phyloP scores from a whole-genome alignment of 2,113 vertebrate genomes.

The Polypterus bichir region DNA sequence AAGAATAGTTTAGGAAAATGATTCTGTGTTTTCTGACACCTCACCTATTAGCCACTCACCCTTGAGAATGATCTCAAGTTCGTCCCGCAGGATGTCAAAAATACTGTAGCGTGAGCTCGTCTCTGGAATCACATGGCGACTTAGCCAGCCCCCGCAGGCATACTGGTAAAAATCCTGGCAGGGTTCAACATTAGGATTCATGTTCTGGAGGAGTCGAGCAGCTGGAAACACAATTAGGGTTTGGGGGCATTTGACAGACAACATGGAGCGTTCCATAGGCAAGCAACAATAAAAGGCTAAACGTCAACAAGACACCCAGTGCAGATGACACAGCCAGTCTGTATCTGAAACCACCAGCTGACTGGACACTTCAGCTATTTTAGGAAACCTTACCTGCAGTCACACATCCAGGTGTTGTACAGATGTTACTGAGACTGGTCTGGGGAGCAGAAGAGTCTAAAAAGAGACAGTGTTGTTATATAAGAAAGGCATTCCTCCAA shows the following conservation, averaged over 20 bases:
- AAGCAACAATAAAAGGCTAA: too few species aligned
- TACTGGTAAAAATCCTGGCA: constrained; percentile 92
- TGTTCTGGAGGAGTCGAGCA: constrained; percentile 81
- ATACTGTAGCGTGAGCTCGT: constrained; percentile 84
- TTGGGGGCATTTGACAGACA: background rate
- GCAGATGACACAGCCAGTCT: too few species aligned
- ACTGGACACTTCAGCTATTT: too few species aligned
- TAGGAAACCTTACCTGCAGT: constrained; percentile 62
- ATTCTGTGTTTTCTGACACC: background rate
- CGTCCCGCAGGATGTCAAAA: constrained; percentile 81
- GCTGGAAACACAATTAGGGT: constrained; percentile 40
- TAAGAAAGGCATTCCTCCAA: too few species aligned
- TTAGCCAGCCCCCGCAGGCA: constrained; percentile 86
- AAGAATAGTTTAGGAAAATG: too few species aligned
- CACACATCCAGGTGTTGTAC: constrained; percentile 73
- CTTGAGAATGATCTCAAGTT: constrained; percentile 90
- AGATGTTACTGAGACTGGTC: constrained; percentile 35
- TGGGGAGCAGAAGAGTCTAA: constrained; percentile 41
- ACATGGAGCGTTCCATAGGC: too few species aligned
- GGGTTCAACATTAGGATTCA: constrained; percentile 67
- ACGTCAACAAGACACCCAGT: too few species aligned
- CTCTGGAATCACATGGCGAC: constrained; percentile 78
- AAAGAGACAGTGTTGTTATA: constrained; percentile 10
- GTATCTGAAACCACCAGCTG: too few species aligned
- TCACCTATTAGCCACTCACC: constrained; percentile 40